Conservation (phyloP, 2,797 vertebrate genomes). For the Platalea minor region DNA sequence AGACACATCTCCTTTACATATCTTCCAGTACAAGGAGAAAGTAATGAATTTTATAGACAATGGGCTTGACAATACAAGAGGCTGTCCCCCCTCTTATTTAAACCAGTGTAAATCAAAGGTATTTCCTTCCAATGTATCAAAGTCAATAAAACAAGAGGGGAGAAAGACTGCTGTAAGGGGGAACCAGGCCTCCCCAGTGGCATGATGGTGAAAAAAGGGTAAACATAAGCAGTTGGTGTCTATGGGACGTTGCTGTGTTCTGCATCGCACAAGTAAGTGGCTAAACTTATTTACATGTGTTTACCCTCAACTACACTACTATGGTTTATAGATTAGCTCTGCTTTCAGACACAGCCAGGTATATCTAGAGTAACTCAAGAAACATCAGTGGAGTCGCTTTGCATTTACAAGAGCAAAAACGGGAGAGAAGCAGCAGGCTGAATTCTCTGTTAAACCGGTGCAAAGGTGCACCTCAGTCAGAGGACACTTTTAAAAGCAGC, state of each 20-base stretch:
- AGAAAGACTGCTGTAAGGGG: background rate
- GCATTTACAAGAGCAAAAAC: background rate
- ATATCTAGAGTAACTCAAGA: background rate
- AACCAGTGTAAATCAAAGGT: background rate
- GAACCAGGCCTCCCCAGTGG: background rate
- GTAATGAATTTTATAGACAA: background rate
- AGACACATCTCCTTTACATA: background rate
- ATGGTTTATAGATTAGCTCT: background rate
- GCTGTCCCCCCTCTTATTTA: background rate
- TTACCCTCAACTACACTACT: background rate
- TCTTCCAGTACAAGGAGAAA: background rate
- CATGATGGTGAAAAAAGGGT: background rate
- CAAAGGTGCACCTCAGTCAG: background rate
- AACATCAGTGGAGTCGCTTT: background rate
- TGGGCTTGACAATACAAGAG: background rate
- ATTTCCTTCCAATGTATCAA: background rate
- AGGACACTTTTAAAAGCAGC: constrained; percentile 33
- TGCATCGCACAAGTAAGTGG: background rate
- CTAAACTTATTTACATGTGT: background rate
- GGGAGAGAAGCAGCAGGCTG: background rate
- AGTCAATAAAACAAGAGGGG: background rate
- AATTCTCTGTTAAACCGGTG: background rate
- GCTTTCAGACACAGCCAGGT: background rate
- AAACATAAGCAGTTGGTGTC: background rate
- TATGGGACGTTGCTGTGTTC: background rate